Evolutionary conservation across 2,888 invertebrate genomes (phyloP).

Genomic region (Stenichneumon culpator): DNA sequence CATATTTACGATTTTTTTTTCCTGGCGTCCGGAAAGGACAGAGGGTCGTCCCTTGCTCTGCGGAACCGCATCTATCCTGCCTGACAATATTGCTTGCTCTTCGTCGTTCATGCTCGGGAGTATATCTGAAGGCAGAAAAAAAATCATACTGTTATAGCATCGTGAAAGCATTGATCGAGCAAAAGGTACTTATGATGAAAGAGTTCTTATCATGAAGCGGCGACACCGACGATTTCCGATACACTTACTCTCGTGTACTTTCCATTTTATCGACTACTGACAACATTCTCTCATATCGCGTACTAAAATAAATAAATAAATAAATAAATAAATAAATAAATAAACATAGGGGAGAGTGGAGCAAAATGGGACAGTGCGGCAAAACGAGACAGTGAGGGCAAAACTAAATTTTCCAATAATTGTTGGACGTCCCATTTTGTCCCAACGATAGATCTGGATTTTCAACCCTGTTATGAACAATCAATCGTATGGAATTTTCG

Average conservation of each 20-base stretch:
- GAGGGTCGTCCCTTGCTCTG: slow-evolving; percentile 14
- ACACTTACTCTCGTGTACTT: slow-evolving; percentile 5
- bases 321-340: too few species aligned
- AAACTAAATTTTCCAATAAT: too few species aligned
- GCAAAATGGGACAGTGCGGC: too few species aligned
- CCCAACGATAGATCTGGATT: too few species aligned
- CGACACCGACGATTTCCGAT: slow-evolving; percentile 21
- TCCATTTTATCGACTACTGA: slow-evolving; percentile 43
- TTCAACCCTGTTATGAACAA: too few species aligned
- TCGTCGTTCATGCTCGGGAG: neutral
- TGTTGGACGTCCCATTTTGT: too few species aligned
- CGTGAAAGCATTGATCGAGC: neutral
- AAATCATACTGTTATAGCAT: slow-evolving; percentile 2
- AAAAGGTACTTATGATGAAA: neutral
- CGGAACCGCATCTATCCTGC: slow-evolving; percentile 3
- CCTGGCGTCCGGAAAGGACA: neutral
- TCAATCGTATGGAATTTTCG: too few species aligned
- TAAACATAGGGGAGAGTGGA: neutral
- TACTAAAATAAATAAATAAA: too few species aligned
- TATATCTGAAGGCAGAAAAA: slow-evolving; percentile 1
- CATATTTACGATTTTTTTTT: slow-evolving; percentile 2
- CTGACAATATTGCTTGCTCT: slow-evolving; percentile 12
- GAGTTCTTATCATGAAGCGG: slow-evolving; percentile 42
- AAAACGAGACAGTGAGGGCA: too few species aligned
- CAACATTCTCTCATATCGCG: slow-evolving; percentile 16